These are phyloP conservation scores for Ptilonorhynchus violaceus DNA, from an alignment of 2,113 vertebrate species.

Conservation along the genomic window DNA sequence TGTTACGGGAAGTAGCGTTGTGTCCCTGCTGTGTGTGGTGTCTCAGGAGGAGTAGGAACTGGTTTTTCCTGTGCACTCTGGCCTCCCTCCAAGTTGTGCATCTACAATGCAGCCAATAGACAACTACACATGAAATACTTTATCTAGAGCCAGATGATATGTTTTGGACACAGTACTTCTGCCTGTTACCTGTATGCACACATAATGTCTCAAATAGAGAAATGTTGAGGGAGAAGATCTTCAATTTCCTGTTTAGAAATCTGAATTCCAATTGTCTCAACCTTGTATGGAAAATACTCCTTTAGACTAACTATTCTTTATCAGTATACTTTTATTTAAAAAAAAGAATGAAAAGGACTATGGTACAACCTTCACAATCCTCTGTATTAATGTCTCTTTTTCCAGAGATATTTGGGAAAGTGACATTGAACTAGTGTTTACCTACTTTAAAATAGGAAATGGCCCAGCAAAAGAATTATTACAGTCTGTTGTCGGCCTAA, in stretches of 20 bases:
- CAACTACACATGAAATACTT: not conserved
- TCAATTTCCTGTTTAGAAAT: not conserved
- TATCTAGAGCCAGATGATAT: not conserved
- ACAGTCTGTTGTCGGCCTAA: not conserved
- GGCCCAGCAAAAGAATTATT: not conserved
- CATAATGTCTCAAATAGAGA: not conserved
- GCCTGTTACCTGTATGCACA: not conserved
- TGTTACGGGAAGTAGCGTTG: rapidly evolving
- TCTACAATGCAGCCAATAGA: not conserved
- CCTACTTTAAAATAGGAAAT: not conserved
- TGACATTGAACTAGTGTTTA: not conserved
- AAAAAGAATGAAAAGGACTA: not conserved
- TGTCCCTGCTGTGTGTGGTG: not conserved
- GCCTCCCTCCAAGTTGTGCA: not conserved
- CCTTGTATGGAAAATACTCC: not conserved
- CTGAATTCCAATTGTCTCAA: not conserved
- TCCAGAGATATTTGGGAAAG: not conserved
- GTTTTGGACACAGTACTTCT: not conserved
- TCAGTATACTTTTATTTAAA: not conserved
- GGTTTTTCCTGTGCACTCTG: slow-evolving; percentile 8
- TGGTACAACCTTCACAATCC: not conserved
- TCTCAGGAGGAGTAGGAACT: not conserved
- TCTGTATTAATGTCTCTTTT: not conserved
- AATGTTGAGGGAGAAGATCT: not conserved
- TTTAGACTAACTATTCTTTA: not conserved